Evolutionary conservation across 1,140 invertebrate species (phyloP).

Genomic region (Bombyx mandarina): DNA sequence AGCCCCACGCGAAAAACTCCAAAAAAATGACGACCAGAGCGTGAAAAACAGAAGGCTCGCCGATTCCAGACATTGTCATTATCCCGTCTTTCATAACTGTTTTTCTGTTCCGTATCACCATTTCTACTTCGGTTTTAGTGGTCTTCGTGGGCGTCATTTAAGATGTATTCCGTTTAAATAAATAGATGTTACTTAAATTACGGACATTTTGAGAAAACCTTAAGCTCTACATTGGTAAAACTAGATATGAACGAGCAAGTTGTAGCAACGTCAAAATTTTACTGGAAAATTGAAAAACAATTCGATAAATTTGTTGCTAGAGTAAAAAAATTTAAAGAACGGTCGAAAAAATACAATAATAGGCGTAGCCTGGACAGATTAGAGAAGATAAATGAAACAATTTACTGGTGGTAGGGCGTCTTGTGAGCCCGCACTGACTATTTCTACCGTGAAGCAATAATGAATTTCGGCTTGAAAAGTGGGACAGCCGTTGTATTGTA

Average conservation of each 20-base stretch:
- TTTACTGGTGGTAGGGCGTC: no score
- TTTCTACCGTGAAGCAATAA: no score
- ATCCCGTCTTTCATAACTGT: conserved; percentile 70
- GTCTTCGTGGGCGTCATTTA: conserved; percentile 70
- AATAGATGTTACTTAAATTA: conserved; percentile 56
- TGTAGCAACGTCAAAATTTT: conserved; percentile 59
- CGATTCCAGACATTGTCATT: conserved; percentile 82
- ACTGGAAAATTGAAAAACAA: conserved; percentile 65
- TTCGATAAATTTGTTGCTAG: conserved; percentile 53
- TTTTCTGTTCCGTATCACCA: conserved; percentile 70
- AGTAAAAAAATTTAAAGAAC: conserved; percentile 1
- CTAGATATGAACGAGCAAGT: conserved; percentile 50
- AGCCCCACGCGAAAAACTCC: conserved; percentile 99
- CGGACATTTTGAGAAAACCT: conserved; percentile 52
- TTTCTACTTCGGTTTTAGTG: conserved; percentile 70
- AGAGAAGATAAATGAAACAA: not conserved
- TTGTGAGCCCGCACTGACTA: no score
- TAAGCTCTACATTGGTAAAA: conserved; percentile 63
- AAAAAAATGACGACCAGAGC: conserved; percentile 98
- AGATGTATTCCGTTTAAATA: conserved; percentile 38
- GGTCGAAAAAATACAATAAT: not conserved
- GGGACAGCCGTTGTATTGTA: no score
- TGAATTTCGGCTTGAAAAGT: no score
- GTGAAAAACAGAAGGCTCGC: conserved; percentile 96
- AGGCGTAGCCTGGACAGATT: not conserved